phyloP scores from a whole-genome alignment of 2,797 vertebrate genomes.

The Tapirus indicus region DNA sequence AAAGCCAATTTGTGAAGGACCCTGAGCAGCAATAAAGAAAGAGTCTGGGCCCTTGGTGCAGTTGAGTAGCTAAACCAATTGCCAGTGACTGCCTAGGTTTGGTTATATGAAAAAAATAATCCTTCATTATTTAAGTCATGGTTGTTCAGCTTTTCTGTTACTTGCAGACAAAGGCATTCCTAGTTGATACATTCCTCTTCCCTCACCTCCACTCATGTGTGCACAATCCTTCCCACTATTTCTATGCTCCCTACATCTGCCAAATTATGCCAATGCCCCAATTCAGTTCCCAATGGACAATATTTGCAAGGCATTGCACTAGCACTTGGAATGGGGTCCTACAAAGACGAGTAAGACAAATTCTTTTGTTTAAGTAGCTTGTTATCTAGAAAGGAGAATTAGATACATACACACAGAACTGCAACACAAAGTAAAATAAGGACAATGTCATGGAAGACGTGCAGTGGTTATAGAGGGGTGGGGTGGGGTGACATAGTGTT shows the following conservation, averaged over 20 bases:
- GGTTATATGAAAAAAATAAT: not conserved
- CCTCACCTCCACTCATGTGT: not conserved
- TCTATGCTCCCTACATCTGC: not conserved
- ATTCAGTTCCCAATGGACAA: not conserved
- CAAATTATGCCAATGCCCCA: not conserved
- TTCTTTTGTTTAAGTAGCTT: not conserved
- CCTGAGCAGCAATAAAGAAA: not conserved
- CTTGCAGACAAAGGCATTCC: not conserved
- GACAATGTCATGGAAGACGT: not conserved
- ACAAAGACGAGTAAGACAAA: slow-evolving; percentile 5
- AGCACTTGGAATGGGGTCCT: not conserved
- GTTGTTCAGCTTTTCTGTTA: not conserved
- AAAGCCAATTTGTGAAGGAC: slow-evolving; percentile 24
- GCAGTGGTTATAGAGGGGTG: not conserved
- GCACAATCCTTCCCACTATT: not conserved
- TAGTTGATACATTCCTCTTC: not conserved
- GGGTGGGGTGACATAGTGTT: not conserved
- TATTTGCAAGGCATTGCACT: not conserved
- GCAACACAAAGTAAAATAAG: not conserved
- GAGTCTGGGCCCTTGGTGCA: not conserved
- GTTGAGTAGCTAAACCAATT: not conserved
- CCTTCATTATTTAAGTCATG: not conserved
- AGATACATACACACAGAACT: not conserved
- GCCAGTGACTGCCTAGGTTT: not conserved
- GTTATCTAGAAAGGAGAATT: not conserved